These are phyloP conservation scores for Bicyclus anynana DNA, from an alignment of 1,140 invertebrate species.

Conservation along the genomic window DNA sequence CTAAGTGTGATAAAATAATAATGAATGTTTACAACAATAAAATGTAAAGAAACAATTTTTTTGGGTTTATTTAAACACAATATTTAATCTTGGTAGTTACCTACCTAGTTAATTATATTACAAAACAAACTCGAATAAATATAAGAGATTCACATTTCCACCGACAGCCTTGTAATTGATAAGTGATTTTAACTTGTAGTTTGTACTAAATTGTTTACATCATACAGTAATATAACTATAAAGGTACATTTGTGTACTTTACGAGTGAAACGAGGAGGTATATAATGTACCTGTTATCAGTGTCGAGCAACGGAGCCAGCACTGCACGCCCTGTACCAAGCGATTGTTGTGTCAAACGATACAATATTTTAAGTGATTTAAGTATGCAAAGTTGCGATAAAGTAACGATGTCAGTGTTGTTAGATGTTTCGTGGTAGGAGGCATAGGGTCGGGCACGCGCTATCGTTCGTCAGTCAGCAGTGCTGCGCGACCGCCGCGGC, in stretches of 20 bases:
- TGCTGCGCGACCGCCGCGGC: constrained; percentile 57
- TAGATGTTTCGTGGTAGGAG: constrained; percentile 49
- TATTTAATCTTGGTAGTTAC: too few species aligned
- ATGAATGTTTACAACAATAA: too few species aligned
- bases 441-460: constrained; percentile 58
- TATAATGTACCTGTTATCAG: constrained; percentile 51
- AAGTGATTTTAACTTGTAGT: constrained; percentile 7
- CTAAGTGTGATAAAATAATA: too few species aligned
- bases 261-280: constrained; percentile 31
- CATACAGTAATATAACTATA: too few species aligned
- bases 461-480: constrained; percentile 69
- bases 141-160: background rate
- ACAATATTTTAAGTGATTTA: constrained; percentile 8
- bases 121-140: too few species aligned
- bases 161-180: background rate
- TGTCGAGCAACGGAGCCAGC: constrained; percentile 35
- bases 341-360: constrained; percentile 10
- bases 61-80: too few species aligned
- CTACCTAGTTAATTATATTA: too few species aligned
- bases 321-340: constrained; percentile 40
- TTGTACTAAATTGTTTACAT: constrained; percentile 32
- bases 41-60: too few species aligned
- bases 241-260: constrained; percentile 25
- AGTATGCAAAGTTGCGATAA: constrained; percentile 27
- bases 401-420: constrained; percentile 34